These are phyloP conservation scores for Rhynchonema sp. DNA, from an alignment of 2,888 invertebrate genomes.

Conservation along the genomic window DNA sequence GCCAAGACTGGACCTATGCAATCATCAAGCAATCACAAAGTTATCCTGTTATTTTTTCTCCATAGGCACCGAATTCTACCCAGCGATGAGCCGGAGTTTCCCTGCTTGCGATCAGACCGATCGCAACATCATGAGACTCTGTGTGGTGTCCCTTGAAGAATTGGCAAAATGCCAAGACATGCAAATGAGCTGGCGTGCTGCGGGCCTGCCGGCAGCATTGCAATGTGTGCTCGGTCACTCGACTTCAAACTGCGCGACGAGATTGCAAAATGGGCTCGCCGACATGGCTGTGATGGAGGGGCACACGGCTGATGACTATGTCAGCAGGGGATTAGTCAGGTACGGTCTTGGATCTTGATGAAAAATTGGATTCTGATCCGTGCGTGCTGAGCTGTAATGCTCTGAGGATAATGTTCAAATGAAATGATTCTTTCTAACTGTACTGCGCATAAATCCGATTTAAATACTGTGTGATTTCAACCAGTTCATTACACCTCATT, in stretches of 20 bases:
- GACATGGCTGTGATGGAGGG: constrained; percentile 1
- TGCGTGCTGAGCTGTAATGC: too few species aligned
- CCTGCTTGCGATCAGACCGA: background rate
- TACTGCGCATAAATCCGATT: too few species aligned
- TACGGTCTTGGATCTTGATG: too few species aligned
- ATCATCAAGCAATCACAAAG: too few species aligned
- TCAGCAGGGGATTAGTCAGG: too few species aligned
- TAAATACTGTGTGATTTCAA: too few species aligned
- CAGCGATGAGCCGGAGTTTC: background rate
- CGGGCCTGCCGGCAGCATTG: background rate
- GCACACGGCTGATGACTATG: constrained; percentile 1
- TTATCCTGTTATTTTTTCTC: too few species aligned
- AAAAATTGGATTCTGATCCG: too few species aligned
- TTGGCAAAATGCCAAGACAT: background rate
- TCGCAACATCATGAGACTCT: background rate
- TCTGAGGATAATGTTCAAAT: too few species aligned
- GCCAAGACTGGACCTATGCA: too few species aligned
- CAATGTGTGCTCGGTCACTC: constrained; percentile 1
- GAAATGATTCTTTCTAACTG: too few species aligned
- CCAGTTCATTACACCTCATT: too few species aligned
- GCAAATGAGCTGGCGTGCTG: background rate
- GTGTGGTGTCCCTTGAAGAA: background rate
- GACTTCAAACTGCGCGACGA: background rate
- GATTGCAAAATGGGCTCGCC: background rate
- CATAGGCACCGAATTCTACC: background rate